Conservation (phyloP, 2,888 invertebrate genomes). For the Lasius fuliginosus region DNA sequence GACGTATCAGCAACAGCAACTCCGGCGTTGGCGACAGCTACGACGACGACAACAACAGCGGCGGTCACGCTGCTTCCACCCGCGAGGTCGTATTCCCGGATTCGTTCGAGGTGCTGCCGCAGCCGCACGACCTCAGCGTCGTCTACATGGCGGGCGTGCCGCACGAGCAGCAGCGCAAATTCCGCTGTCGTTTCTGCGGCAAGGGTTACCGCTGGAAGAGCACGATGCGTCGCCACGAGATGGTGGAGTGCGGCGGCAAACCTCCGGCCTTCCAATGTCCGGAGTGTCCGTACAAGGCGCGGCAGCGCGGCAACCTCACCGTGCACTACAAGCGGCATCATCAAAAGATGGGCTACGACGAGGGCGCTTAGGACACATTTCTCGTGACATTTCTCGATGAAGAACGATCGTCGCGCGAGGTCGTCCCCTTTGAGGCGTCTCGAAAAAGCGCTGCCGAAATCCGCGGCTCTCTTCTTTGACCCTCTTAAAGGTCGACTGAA, state of each 20-base stretch:
- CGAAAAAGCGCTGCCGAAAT: not conserved
- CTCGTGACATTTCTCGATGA: constrained; percentile 2
- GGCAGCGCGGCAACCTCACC: constrained; percentile 93
- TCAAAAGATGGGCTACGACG: constrained; percentile 83
- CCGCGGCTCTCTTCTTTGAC: constrained; percentile 17
- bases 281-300: constrained; percentile 92
- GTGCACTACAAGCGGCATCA: constrained; percentile 94
- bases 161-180: constrained; percentile 89
- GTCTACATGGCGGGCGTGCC: constrained; percentile 86
- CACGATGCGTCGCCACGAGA: constrained; percentile 93
- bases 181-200: constrained; percentile 94
- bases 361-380: constrained; percentile 64
- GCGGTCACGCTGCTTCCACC: constrained; percentile 74
- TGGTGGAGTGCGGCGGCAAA: constrained; percentile 94
- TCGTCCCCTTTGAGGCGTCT: not conserved
- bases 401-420: constrained; percentile 11
- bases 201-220: constrained; percentile 96
- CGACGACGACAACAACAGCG: constrained; percentile 68
- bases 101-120: constrained; percentile 85
- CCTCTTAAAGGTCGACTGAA: not conserved
- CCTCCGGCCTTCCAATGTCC: constrained; percentile 94
- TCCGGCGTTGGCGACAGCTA: constrained; percentile 18
- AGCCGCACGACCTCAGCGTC: constrained; percentile 83
- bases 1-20: constrained; percentile 53
- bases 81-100: constrained; percentile 85